Conservation (phyloP, 2,888 invertebrate species). For the Amphiduros pacificus region DNA sequence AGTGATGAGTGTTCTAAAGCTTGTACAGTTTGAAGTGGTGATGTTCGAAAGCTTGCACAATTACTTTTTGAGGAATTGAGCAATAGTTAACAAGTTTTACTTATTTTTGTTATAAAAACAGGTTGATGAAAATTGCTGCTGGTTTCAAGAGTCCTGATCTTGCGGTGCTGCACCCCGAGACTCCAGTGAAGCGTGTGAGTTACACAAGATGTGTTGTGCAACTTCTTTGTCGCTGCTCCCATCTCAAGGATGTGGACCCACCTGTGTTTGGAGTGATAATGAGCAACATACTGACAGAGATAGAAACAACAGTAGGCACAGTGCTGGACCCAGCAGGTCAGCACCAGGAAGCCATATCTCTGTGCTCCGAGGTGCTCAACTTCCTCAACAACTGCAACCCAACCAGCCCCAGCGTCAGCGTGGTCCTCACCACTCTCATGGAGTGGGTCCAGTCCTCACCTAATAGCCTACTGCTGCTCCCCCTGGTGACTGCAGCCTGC, state of each 20-base stretch:
- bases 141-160: conserved; percentile 63
- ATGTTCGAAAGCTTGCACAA: too few relatives aligned
- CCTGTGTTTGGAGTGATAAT: conserved; percentile 40
- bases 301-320: conserved; percentile 46
- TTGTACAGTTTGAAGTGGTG: too few relatives aligned
- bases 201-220: conserved; percentile 68
- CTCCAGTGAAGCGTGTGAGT: conserved; percentile 66
- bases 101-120: too few relatives aligned
- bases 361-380: conserved; percentile 47
- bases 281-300: conserved; percentile 51
- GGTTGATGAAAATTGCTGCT: conserved; percentile 68
- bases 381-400: conserved; percentile 56
- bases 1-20: too few relatives aligned
- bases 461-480: conserved; percentile 48
- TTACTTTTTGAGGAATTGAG: too few relatives aligned
- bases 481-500: conserved; percentile 48
- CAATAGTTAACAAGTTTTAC: too few relatives aligned
- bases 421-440: conserved; percentile 40
- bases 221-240: conserved; percentile 61
- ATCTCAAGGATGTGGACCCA: conserved; percentile 35
- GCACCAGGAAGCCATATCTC: conserved; percentile 43
- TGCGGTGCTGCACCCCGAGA: conserved; percentile 60
- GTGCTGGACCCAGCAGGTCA: conserved; percentile 32
- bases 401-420: conserved; percentile 34
- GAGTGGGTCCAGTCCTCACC: conserved; percentile 53